phyloP scores from a whole-genome alignment of 2,888 invertebrate species.

The Xestia c-nigrum region DNA sequence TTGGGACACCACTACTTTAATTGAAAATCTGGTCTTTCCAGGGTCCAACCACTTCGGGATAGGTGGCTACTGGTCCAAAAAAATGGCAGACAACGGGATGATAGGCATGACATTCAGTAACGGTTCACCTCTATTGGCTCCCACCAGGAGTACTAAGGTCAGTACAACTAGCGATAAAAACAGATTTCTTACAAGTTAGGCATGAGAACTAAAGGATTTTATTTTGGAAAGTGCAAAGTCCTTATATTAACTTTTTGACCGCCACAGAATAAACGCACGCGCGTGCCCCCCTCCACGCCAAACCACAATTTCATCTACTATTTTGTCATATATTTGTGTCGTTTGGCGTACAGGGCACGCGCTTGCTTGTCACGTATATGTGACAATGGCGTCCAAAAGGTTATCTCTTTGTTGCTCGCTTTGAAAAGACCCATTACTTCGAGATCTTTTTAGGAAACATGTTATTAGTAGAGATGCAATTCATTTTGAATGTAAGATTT shows the following conservation, averaged over 20 bases:
- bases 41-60: conserved; percentile 34
- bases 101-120: conserved; percentile 29
- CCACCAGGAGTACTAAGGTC: conserved; percentile 34
- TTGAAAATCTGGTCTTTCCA: conserved; percentile 6
- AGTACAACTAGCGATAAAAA: conserved; percentile 2
- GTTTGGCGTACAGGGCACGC: no score
- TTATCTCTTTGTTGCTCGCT: no score
- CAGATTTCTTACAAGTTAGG: neutral
- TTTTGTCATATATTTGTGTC: no score
- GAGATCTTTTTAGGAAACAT: neutral
- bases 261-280: no score
- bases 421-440: no score
- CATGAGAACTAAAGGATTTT: neutral
- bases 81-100: conserved; percentile 14
- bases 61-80: conserved; percentile 35
- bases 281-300: no score
- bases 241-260: no score
- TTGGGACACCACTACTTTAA: neutral
- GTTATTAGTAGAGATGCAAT: neutral
- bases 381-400: no score
- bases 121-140: conserved; percentile 35
- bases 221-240: neutral
- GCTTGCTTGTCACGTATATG: no score
- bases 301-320: no score
- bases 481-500: neutral